Conservation (phyloP, 2,113 vertebrate species). For the Spilogale gracilis region DNA sequence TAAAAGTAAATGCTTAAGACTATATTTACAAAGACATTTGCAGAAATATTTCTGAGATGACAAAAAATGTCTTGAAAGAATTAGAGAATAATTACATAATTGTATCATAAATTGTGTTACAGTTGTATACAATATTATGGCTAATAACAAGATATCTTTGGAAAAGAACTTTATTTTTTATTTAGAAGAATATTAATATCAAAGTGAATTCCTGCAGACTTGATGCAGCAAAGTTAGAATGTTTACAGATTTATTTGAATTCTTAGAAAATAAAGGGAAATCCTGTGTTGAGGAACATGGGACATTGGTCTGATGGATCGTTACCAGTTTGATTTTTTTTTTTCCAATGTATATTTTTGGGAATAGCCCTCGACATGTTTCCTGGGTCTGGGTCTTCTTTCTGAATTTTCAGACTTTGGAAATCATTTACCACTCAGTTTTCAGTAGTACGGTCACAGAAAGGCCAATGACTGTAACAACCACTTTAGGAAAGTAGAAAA, state of each 20-base stretch:
- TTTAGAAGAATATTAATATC: background rate
- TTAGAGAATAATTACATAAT: background rate
- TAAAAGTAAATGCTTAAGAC: background rate
- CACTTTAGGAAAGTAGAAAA: background rate
- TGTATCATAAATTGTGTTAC: background rate
- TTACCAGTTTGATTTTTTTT: slow-evolving; percentile 49
- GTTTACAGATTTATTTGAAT: slow-evolving; percentile 59
- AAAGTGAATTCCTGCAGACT: slow-evolving; percentile 46
- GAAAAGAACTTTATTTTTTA: background rate
- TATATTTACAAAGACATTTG: background rate
- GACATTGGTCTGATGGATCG: background rate
- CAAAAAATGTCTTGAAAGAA: background rate
- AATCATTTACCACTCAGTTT: slow-evolving; percentile 38
- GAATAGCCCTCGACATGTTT: background rate
- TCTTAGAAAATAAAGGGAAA: slow-evolving; percentile 24
- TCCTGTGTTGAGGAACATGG: background rate
- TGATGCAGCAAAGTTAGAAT: slow-evolving; percentile 36
- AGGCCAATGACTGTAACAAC: background rate
- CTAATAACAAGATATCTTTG: background rate
- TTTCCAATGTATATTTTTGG: background rate
- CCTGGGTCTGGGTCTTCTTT: background rate
- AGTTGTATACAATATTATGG: background rate
- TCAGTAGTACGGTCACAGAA: background rate
- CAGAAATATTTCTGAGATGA: background rate
- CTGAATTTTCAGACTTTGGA: slow-evolving; percentile 49